Evolutionary conservation across 2,113 vertebrate genomes (phyloP), one percentile per base, ranked within the genome.

Genomic region (Perognathus longimembris): DNA sequence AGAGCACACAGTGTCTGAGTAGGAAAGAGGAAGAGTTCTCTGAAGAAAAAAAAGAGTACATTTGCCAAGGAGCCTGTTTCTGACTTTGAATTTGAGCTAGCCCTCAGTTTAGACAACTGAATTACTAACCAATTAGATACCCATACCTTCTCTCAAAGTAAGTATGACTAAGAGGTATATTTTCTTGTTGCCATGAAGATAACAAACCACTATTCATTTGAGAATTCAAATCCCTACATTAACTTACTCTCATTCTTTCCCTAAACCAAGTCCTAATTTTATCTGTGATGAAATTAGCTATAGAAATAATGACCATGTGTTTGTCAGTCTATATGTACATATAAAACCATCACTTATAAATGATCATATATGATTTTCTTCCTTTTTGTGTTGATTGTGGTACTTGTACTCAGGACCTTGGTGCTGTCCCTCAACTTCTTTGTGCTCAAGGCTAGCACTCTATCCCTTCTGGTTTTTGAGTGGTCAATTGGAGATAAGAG

Each of bases 81-180:
- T 88, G 42, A 32, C 77, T 92, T 85, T 85, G 70, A 82, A 85
- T 63, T 34, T 66, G 36, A 88, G 75, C 8, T 40, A 85, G 21
- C 2, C 12, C n/a, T 57, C 6, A 64, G 42, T 11, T 90, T 32
- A 71, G 24, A 50, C 26, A 34, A 66, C 89, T 85, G 15, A 92
- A 73, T 85, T 63, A 82, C 24, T 88, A 91, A 85, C 61, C 50
- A 76, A 9, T 54, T 74, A 75, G 59, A 75, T 89, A 24, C 42
- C 15, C 42, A 15, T 8, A 69, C 3, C n/a, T 88, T 85, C 12
- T 83, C 40, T 73, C 88, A 30, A 88, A 78, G 20, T 73, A 12
- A 18, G 34, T 81, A 1, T 82, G 38, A 73, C 15, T 73, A 80
- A 85, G 17, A 79, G 18, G 30, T 73, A 5, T n/a, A 21, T 73